Base-by-base conservation (phyloP, 2,113 vertebrate species). In the Entomyzon cyanotis region DNA sequence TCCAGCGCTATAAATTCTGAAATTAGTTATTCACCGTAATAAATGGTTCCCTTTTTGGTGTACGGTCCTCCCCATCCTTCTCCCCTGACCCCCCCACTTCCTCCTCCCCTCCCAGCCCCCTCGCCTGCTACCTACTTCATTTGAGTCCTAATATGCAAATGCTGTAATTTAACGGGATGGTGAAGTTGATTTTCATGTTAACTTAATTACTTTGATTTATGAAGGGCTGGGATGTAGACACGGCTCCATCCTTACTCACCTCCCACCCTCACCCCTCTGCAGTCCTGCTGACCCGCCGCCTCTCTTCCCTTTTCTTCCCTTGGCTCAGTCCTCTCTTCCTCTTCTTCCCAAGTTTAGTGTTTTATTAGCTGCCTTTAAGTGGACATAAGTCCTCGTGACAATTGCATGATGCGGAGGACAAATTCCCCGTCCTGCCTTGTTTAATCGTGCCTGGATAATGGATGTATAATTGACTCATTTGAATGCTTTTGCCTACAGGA, bases 401-500 rank as follows among this genome's bases (percentile, higher is more conserved):
- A 98, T 99, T 97, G 98, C 96, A 71, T 98, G 98, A 98, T 98
- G 98, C 98, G 96, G 98, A 98, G 98, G 98, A 97, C 96, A 95
- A 96, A 97, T 96, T 96, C 97, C 98, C 98, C 98, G 93, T 98
- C 98, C 98, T 98, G 97, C 98, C 98, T 98, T 98, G 98, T 98
- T 98, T 98, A 99, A 98, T 98, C 98, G 98, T 98, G 98, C 97
- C 94, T 97, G 98, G 99, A 99, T 99, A 99, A 99, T 99, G 99
- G 98, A 99, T 98, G 98, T 99, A 99, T 99, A 99, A 99, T 99
- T 99, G 99, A 99, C 99, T 99, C 99, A 99, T 99, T 99, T 99
- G 98, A 99, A 99, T 99, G 99, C 99, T 99, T 98, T 99, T 99
- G 99, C 99, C 99, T 99, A 99, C 99, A 99, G 99, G 99, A 99